Base-by-base conservation (phyloP, 2,888 invertebrate genomes). In the Catocala nupta region DNA sequence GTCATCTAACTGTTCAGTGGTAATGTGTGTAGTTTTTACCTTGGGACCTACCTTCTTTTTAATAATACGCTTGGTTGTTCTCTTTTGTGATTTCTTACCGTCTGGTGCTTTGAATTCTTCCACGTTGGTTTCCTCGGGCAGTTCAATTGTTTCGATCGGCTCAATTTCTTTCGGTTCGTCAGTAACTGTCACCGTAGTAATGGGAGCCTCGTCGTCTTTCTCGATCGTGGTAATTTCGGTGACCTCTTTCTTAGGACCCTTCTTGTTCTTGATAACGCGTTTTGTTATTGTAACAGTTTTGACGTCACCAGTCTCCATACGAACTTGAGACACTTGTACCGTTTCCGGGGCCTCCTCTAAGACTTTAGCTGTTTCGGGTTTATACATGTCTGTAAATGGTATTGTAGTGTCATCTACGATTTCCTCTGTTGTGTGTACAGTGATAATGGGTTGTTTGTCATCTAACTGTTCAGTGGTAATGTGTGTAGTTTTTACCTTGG, bases 71-170 rank as follows among this genome's bases (percentile, higher is more conserved):
- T 78, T 60, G 67, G 70, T 48, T 51, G 73, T 88, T 58, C 55
- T 70, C 34, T 65, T 70, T 0, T 69, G 55, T 56, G 53, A 70
- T 1, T 36, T 12, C 66, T 71, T 71, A 68, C 74, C 77, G 1
- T 75, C 70, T 2, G 45, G 59, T 5, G 54, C 66, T 8, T 34
- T 42, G 0, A 52, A 36, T 42, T 75, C 68, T 45, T 77, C 71
- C 0, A 79, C 60, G 53, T 80, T 84, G 0, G 78, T 71, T 81
- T 87, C 81, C 71, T 92, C 89, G 0, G 91, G 87, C 3, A 90
- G 82, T 25, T 78, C 80, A 42, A 65, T 74, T 0, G n/a, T 43
- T 43, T 43, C 43, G 1, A 43, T n/a, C 0, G 1, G 10, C 43
- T 43, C 1, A 6, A n/a, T 55, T 33, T 70, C 66, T 12, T 66